Base-by-base conservation (phyloP, 2,797 vertebrate species). In the Cirrhinus molitorella region DNA sequence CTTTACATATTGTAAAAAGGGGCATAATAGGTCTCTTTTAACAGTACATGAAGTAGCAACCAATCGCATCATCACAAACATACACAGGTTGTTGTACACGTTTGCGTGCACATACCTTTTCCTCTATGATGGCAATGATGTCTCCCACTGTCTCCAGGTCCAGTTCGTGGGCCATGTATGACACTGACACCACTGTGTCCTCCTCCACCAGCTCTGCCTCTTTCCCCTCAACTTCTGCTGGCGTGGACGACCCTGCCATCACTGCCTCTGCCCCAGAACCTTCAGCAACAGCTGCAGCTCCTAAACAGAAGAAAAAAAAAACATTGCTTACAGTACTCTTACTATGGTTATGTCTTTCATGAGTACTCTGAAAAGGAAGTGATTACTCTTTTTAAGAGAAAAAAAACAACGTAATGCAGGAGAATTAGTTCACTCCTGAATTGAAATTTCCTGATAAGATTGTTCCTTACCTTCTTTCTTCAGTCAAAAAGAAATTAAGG, bases 111-210 rank as follows among this genome's bases (percentile, higher is more conserved):
- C 49, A 34, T 84, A 89, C 88, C 87, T 89, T 89, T 49, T 88
- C 88, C 34, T 88, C 88, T 75, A 89, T 89, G 25, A 89, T 89
- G 21, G 88, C 97, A 83, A 99, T 99, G 89, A 99, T 99, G 91
- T 96, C 98, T 88, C 97, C 98, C 81, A 98, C 97, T 0, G 98
- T 99, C 88, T 97, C 97, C 79, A 99, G 96, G 89, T 99, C 97
- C 84, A 99, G 92, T 84, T 98, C 98, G 40, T 98, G 97, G 51
- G 95, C 97, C 13, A 98, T 98, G 89, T 95, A 95, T 13, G 95
- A 92, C 57, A 94, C 94, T 0, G 93, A 91, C 37, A 95, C 94
- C 1, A 95, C 91, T 4, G 81, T 61, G 88, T 95, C 94, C 61
- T 94, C 94, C 71, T 94, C 94, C 9, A 92, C 94, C 51, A 95